These are phyloP conservation scores for Austrolebias charrua DNA, from an alignment of 2,797 vertebrate genomes.

Conservation along the genomic window DNA sequence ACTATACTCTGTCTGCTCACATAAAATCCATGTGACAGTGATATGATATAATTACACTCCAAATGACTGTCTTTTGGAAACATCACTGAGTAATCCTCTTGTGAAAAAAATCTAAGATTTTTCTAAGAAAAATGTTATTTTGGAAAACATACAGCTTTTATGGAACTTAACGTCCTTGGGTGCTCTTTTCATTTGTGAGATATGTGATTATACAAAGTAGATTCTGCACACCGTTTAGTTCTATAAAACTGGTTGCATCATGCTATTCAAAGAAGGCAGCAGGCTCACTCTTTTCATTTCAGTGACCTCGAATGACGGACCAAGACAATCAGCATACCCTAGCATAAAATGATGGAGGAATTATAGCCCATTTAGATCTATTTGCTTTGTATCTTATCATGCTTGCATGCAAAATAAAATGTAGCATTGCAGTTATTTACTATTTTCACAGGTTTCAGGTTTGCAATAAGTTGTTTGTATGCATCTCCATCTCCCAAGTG, in stretches of 20 bases:
- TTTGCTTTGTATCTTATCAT: constrained; percentile 46
- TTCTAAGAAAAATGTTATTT: constrained; percentile 12
- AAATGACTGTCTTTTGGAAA: constrained; percentile 12
- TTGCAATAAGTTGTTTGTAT: constrained; percentile 8
- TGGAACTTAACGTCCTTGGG: constrained; percentile 7
- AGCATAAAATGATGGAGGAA: constrained; percentile 46
- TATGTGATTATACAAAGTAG: constrained; percentile 17
- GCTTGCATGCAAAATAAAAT: constrained; percentile 10
- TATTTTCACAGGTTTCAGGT: constrained; percentile 12
- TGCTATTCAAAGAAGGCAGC: constrained; percentile 56
- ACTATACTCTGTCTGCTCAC: background rate
- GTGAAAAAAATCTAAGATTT: constrained; percentile 4
- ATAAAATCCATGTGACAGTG: constrained; percentile 13
- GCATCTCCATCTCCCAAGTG: background rate
- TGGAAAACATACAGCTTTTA: constrained; percentile 34
- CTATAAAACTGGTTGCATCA: constrained; percentile 30
- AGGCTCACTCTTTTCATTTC: constrained; percentile 50
- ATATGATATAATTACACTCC: constrained; percentile 1
- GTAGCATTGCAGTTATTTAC: background rate
- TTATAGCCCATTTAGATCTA: constrained; percentile 47
- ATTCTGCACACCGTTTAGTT: constrained; percentile 24
- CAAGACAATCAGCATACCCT: constrained; percentile 55
- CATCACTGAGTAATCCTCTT: background rate
- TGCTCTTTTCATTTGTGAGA: constrained; percentile 31
- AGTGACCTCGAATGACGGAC: constrained; percentile 39